Base-by-base conservation (phyloP, 2,113 vertebrate species). In the Brachyhypopomus occidentalis region DNA sequence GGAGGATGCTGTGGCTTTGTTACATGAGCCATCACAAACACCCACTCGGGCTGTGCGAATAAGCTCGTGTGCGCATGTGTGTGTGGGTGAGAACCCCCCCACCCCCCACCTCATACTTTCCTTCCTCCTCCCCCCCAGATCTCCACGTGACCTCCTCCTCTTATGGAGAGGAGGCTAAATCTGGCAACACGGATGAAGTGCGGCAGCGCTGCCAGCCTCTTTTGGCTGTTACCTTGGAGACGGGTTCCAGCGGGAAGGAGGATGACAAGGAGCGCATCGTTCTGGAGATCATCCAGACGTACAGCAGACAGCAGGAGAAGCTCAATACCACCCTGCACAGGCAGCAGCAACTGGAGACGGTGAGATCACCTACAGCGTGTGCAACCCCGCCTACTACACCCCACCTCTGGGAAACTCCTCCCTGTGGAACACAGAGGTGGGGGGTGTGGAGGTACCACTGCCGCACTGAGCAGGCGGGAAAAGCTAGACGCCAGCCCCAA, bases 271-370 rank as follows among this genome's bases (percentile, higher is more conserved):
- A 97, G 64, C 95, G 91, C 89, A 98, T 98, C 83, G 96, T 99
- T 92, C 95, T 98, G 89, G 97, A 98, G 93, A 97, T 98, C 14
- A 95, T 99, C 91, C 97, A 95, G 92, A 98, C 96, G 86, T 99
- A 98, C 75, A 90, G 95, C 87, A 95, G 94, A 86, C 97, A 99
- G 89, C 97, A 99, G 88, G 96, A 99, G 81, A 97, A 96, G 84
- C 93, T 99, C 1, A 96, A 96, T 84, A 92, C 91, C 62, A 98
- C 98, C 88, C 89, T 99, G 87, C 94, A 96, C 88, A 96, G 96
- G 91, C 98, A 98, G 82, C 94, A 96, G 84, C 96, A 98, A 86
- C 94, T 99, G 83, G 96, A 98, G 88, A 95, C 96, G 96, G 98
- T 99, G 92, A 92, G 88, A 55, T 69, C 34, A 4, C 25, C 17